phyloP scores from a whole-genome alignment of 1,140 invertebrate genomes.

The Drosophila pruinosa region DNA sequence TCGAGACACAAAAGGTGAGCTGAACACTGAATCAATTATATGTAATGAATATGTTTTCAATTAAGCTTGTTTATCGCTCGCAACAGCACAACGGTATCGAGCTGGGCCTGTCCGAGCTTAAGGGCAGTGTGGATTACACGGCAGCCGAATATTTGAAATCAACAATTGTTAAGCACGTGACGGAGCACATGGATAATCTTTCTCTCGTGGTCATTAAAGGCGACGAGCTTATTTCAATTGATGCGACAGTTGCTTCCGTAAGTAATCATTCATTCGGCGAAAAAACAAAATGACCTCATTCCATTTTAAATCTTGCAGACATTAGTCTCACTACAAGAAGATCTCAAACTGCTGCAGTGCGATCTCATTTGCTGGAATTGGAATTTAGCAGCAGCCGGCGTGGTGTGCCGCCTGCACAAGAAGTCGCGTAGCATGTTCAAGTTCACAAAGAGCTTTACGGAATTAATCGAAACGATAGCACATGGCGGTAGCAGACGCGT shows the following conservation, averaged over 20 bases:
- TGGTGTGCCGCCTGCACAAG: constrained; percentile 67
- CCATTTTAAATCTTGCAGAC: constrained; percentile 41
- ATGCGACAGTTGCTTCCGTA: constrained; percentile 87
- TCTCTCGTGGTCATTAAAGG: constrained; percentile 86
- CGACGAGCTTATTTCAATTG: constrained; percentile 85
- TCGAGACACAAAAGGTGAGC: constrained; percentile 85
- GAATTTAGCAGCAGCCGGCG: constrained; percentile 70
- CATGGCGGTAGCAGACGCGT: constrained; percentile 15
- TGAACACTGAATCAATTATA: not conserved
- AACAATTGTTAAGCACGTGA: constrained; percentile 58
- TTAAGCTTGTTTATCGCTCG: not conserved
- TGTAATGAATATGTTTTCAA: not conserved
- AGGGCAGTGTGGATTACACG: constrained; percentile 71
- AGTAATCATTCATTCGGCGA: constrained; percentile 5
- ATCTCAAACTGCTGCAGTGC: constrained; percentile 61
- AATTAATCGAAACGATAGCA: constrained; percentile 46
- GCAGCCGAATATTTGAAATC: constrained; percentile 76
- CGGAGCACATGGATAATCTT: constrained; percentile 14
- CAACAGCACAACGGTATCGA: constrained; percentile 46
- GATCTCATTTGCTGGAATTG: constrained; percentile 81
- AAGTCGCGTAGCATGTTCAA: constrained; percentile 66
- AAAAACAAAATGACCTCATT: not conserved
- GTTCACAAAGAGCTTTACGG: constrained; percentile 58
- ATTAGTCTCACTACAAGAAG: constrained; percentile 65
- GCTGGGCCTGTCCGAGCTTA: constrained; percentile 50